Base-by-base conservation (phyloP, 2,113 vertebrate species). In the Sigmodon hispidus region DNA sequence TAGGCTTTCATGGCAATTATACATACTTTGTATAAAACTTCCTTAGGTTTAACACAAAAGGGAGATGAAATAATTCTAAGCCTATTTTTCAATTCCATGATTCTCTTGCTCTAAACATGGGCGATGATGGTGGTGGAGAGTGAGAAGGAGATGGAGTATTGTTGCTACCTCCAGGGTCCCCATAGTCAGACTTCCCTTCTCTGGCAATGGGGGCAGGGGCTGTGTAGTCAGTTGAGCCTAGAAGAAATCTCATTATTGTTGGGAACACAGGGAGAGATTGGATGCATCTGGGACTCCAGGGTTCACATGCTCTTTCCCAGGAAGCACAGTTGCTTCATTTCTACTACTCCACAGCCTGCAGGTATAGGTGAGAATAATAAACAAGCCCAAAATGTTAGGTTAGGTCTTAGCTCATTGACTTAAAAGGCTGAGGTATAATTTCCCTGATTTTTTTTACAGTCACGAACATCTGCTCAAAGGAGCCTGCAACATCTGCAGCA, bases 361-460 rank as follows among this genome's bases (percentile, higher is more conserved):
- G 11, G 63, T 85, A 72, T 73, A 67, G 50, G 61, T 61, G 43
- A 40, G 84, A 91, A 95, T 77, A 91, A 94, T 83, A 97, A 97
- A 93, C 12, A 91, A 96, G 29, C 69, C 87, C 69, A 91, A 87
- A 95, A 96, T 75, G 69, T 93, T 92, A 93, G 48, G 70, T 81
- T 96, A 59, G 59, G 84, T 91, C 93, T 81, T 97, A 89, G 87
- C 81, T 97, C 95, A 86, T 97, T 97, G 95, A 97, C 96, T 97
- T 94, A 97, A 98, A 91, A 95, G 95, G 89, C 94, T 95, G 97
- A 97, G 96, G 94, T 97, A 94, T 96, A 83, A 96, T 93, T 97
- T 96, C 80, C 75, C 59, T 57, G 50, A 95, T 89, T 97, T 48
- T 92, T 91, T 96, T 87, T 86, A 91, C 22, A 95, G 94, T 63